Percentiles rank a stretch among this genome's conserved stretches.
Conservation (phyloP, 2,797 vertebrate species). For the Cossypha niveicapilla region DNA sequence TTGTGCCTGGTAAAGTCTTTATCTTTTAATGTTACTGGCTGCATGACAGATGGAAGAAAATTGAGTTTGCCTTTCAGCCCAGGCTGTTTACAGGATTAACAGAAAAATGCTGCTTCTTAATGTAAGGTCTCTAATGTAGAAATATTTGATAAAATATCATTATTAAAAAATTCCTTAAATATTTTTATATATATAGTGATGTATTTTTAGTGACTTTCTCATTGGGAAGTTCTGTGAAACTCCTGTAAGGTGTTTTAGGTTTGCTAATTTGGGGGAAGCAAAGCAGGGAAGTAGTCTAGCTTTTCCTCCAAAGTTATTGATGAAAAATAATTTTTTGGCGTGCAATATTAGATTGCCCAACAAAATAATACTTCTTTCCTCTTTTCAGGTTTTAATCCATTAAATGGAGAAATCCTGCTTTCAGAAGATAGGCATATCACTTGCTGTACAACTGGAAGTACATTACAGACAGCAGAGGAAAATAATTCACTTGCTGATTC, state of each 20-base stretch:
- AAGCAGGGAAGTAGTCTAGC: background rate
- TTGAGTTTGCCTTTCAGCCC: background rate
- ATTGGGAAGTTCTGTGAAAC: background rate
- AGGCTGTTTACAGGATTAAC: background rate
- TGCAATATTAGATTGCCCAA: background rate
- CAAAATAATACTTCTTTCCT: background rate
- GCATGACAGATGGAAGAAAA: background rate
- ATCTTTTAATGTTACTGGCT: background rate
- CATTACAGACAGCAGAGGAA: background rate
- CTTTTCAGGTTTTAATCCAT: constrained; percentile 36
- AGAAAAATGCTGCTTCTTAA: background rate
- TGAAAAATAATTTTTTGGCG: background rate
- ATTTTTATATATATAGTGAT: background rate
- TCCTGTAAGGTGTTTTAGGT: background rate
- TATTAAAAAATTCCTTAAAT: background rate
- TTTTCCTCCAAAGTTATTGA: background rate
- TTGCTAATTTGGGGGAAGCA: background rate
- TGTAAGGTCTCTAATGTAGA: background rate
- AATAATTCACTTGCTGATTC: background rate
- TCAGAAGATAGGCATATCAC: background rate
- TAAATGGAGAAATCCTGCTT: background rate
- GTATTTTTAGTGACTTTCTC: background rate
- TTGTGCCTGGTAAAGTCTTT: background rate
- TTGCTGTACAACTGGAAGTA: background rate
- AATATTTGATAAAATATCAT: background rate